Conservation (phyloP, 2,113 vertebrate genomes). For the Sula dactylatra region DNA sequence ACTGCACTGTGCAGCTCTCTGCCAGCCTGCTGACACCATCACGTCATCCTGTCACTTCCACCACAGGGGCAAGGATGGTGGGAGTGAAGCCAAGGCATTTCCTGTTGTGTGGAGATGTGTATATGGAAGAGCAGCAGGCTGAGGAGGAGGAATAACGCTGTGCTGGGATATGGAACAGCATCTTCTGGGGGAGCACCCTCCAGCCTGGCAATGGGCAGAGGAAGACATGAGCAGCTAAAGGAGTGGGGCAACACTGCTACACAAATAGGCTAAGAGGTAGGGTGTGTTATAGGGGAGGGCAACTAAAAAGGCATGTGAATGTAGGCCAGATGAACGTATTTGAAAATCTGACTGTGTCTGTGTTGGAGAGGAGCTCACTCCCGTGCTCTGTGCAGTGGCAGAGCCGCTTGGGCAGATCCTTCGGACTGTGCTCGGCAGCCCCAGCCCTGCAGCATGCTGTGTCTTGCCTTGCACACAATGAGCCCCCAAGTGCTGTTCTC, state of each 20-base stretch:
- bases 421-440: fast-evolving
- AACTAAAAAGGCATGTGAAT: background rate
- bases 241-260: background rate
- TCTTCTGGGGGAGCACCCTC: background rate
- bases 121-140: background rate
- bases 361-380: background rate
- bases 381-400: fast-evolving
- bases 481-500: background rate
- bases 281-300: background rate
- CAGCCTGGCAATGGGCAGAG: background rate
- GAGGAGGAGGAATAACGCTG: background rate
- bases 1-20: background rate
- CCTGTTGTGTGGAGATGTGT: fast-evolving
- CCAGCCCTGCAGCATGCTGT: background rate
- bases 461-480: background rate
- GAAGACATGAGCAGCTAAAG: background rate
- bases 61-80: background rate
- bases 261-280: background rate
- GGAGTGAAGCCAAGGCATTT: background rate
- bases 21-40: background rate
- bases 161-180: no score
- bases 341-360: background rate
- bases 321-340: background rate
- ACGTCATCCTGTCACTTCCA: fast-evolving
- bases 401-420: fast-evolving